phyloP scores from a whole-genome alignment of 2,113 vertebrate species.

The Hypomesus transpacificus region DNA sequence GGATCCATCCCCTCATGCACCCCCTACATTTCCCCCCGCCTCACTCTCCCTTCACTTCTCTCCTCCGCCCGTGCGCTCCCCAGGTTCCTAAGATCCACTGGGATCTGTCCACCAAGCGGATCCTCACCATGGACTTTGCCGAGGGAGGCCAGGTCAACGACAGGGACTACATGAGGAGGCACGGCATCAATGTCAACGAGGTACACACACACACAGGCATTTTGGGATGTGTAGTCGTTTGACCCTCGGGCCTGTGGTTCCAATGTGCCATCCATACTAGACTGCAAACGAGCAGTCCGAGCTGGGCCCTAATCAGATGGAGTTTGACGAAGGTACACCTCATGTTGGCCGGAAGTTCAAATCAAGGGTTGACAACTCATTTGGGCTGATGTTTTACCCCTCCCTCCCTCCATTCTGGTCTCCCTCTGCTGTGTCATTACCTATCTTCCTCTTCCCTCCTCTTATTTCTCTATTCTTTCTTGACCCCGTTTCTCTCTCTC shows the following conservation, averaged over 20 bases:
- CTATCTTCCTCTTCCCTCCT: not conserved
- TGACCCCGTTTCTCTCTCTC: constrained; percentile 9
- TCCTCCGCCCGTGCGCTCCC: not conserved
- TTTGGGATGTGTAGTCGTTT: too few relatives aligned
- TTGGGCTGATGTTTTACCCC: constrained; percentile 20
- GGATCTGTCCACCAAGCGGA: constrained; percentile 88
- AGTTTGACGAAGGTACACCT: not conserved
- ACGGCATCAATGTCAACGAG: constrained; percentile 87
- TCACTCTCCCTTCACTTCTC: not conserved
- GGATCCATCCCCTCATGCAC: not conserved
- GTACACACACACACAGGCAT: constrained; percentile 57
- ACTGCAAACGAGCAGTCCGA: too few relatives aligned
- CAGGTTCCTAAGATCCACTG: constrained; percentile 92
- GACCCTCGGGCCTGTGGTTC: too few relatives aligned
- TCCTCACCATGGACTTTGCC: constrained; percentile 94
- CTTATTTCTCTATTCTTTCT: not conserved
- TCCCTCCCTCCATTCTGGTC: not conserved
- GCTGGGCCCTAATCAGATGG: not conserved
- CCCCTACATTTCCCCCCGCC: not conserved
- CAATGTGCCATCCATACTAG: too few relatives aligned
- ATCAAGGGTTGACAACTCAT: constrained; percentile 3
- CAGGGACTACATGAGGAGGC: constrained; percentile 83
- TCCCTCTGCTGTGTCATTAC: too few relatives aligned
- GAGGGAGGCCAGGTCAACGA: constrained; percentile 96
- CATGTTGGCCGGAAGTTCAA: not conserved